Conservation (phyloP, 1,140 invertebrate species). For the Apocrypta bakeri region DNA sequence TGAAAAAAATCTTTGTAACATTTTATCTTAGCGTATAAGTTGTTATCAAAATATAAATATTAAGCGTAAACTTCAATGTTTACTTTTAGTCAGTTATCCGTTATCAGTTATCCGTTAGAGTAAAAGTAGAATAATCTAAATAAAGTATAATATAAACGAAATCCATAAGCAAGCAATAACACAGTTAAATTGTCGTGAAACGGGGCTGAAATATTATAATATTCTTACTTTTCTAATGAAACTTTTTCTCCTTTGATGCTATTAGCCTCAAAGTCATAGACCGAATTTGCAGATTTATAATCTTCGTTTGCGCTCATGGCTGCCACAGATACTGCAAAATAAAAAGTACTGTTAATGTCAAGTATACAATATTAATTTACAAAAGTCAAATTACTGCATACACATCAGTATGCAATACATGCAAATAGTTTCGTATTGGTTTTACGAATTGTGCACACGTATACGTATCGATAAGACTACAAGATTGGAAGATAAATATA, state of each 20-base stretch:
- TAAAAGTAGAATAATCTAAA: no score
- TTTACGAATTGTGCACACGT: no score
- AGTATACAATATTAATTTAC: not conserved
- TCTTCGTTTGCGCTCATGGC: constrained; percentile 71
- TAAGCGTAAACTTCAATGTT: no score
- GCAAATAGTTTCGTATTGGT: no score
- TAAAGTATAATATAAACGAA: no score
- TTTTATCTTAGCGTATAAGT: not conserved
- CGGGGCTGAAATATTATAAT: constrained; percentile 12
- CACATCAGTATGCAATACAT: not conserved
- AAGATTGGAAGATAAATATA: no score
- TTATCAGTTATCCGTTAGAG: no score
- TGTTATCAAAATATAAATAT: no score
- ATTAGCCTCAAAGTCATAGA: constrained; percentile 86
- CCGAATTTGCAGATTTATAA: constrained; percentile 81
- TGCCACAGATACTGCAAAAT: constrained; percentile 50
- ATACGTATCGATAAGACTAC: no score
- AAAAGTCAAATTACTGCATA: not conserved
- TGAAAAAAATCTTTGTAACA: not conserved
- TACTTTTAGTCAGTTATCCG: no score
- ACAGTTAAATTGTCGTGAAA: no score
- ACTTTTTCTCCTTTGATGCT: constrained; percentile 85
- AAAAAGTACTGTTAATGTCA: not conserved
- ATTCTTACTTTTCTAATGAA: constrained; percentile 78
- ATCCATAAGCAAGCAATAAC: no score